Base-by-base conservation (phyloP, 2,888 invertebrate genomes). In the Eurytoma adleriae region DNA sequence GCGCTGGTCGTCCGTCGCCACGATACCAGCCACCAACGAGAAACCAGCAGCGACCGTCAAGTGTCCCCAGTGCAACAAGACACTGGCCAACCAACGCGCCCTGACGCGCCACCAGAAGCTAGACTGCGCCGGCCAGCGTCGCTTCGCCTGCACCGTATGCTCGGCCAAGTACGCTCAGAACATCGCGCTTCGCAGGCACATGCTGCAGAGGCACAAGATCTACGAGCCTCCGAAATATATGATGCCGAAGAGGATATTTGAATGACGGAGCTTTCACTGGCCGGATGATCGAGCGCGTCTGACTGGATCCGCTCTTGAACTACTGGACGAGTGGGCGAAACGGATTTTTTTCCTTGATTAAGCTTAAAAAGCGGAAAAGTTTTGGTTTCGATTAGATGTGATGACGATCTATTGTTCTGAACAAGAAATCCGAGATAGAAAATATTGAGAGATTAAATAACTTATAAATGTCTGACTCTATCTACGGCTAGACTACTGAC, bases 41-140 rank as follows among this genome's bases (percentile, higher is more conserved):
- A 64, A 64, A n/a, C 64, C 64, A 12, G 40, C 40, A 12, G 1
- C 2, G 7, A 48, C 18, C 12, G 40, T 64, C 64, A 64, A 64
- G 64, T 64, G 64, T 18, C 40, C 40, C 16, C n/a, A 68, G 10
- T 68, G 67, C 14, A 20, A 24, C 18, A 40, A 40, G 18, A 40
- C 18, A 13, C 48, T 40, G 13, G 20, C 18, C 13, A 59, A 5
- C 13, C 64, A 40, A 13, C 64, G 64, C 30, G 48, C n/a, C 18
- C 64, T 64, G 40, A 86, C 82, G 59, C 86, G 88, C 3, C 96
- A 96, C 89, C 93, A 94, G 86, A 94, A 94, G 86, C 94, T 94
- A 87, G 96, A 96, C 0, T 64, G 64, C 16, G n/a, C 40, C 1
- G 48, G 18, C n/a, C 30, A 40, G 90, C 95, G 95, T 89, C 83